Base-by-base conservation (phyloP, 2,888 invertebrate genomes). In the Pycnomerus fuliginosus region DNA sequence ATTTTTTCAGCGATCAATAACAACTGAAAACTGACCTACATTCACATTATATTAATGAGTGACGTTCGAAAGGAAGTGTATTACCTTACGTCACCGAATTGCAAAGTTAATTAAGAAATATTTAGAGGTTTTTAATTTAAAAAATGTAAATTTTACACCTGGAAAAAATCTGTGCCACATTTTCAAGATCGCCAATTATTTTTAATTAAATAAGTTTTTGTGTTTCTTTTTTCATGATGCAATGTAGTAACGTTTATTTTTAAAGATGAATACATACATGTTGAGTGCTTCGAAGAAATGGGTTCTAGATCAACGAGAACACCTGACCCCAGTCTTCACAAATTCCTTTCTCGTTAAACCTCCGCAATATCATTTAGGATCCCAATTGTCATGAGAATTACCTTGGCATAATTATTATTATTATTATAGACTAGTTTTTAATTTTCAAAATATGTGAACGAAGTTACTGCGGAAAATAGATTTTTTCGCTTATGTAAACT, bases 201-300 rank as follows among this genome's bases (percentile, higher is more conserved):
- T 41, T 41, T 41, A 41, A 41, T 34, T 34, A 41, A 34, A 34
- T 24, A 15, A 34, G 33, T 36, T 43, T 36, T 35, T 41, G 13
- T 32, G 31, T 17, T 31, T 41, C 20, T 36, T 34, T 41, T 27
- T 33, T 40, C 30, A 28, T 29, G 36, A 32, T 33, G 41, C 31
- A 31, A 33, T 46, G 27, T 32, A 33, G 41, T 46, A 41, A 41
- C 37, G 25, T 46, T 46, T 46, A 46, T 46, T 46, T 46, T 30
- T 46, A 46, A 41, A 41, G 36, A 46, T 46, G 46, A 46, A 41
- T 28, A 37, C 46, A n/a, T n/a, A 46, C 33, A 8, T 5, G 29
- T 17, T 30, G 17, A 43, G 27, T 31, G 36, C 31, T 43, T 32
- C 25, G 7, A n/a, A 34, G 27, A 17, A 42, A 29, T 28, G 15